phyloP scores from a whole-genome alignment of 2,113 vertebrate species.

The Anoura caudifer region DNA sequence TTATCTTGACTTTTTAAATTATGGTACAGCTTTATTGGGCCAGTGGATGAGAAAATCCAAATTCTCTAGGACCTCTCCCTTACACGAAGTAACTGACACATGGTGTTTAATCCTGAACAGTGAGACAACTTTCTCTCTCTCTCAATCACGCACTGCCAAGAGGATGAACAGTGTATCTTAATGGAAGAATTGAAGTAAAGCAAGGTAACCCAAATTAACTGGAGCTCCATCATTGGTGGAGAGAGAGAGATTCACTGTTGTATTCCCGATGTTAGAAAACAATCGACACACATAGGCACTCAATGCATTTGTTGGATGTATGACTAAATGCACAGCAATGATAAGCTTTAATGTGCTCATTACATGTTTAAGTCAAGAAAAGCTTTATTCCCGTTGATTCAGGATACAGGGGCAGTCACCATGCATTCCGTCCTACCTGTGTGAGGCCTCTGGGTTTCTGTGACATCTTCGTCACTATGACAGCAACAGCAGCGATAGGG shows the following conservation, averaged over 20 bases:
- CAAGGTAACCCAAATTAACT: neutral
- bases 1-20: conserved; percentile 57
- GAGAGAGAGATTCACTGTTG: neutral
- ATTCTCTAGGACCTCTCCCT: neutral
- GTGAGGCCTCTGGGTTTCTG: neutral
- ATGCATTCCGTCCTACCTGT: neutral
- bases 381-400: neutral
- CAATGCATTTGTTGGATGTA: neutral
- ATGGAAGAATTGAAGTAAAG: neutral
- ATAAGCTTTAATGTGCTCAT: neutral
- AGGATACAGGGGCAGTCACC: neutral
- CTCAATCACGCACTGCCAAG: neutral
- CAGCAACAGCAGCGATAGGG: neutral
- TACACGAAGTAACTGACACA: neutral
- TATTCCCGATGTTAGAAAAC: neutral
- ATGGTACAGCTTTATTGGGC: neutral
- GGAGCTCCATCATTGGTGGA: neutral
- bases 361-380: neutral
- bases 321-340: neutral
- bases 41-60: neutral
- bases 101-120: neutral
- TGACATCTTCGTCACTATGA: neutral
- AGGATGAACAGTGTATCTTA: neutral
- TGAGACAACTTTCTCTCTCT: neutral
- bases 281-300: neutral